Conservation (phyloP, 2,797 vertebrate species). For the Furcifer pardalis region DNA sequence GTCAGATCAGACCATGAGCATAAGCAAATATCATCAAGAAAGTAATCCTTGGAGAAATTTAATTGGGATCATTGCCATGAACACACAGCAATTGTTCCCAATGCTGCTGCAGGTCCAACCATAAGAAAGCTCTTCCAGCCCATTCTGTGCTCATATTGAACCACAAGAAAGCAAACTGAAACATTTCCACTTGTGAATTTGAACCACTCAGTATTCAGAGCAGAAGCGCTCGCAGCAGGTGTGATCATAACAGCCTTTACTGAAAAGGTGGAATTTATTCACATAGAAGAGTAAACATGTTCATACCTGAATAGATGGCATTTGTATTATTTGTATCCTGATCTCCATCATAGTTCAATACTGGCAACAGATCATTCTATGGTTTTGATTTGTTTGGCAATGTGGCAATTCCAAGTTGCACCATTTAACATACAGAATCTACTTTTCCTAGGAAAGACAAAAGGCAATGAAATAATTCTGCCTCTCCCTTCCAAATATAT, state of each 20-base stretch:
- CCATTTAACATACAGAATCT: background rate
- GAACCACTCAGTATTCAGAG: background rate
- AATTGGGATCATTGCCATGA: background rate
- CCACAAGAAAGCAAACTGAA: background rate
- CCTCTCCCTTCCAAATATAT: background rate
- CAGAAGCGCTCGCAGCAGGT: background rate
- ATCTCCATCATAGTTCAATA: background rate
- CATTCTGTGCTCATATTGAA: background rate
- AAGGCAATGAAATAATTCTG: background rate
- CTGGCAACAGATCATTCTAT: background rate
- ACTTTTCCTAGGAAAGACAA: background rate
- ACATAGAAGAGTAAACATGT: background rate
- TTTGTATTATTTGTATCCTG: slow-evolving; percentile 9
- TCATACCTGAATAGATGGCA: slow-evolving; percentile 1
- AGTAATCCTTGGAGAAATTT: background rate
- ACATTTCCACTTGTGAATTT: background rate
- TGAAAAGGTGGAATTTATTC: background rate
- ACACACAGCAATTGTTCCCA: background rate
- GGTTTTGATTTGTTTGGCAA: slow-evolving; percentile 1
- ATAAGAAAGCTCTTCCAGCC: background rate
- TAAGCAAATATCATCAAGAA: background rate
- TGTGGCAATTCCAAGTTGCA: background rate
- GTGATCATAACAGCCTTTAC: background rate
- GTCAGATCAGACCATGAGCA: background rate
- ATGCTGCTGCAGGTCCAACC: background rate